Evolutionary conservation across 1,140 invertebrate species (phyloP).

Genomic region (Leptonema lineaticorne): DNA sequence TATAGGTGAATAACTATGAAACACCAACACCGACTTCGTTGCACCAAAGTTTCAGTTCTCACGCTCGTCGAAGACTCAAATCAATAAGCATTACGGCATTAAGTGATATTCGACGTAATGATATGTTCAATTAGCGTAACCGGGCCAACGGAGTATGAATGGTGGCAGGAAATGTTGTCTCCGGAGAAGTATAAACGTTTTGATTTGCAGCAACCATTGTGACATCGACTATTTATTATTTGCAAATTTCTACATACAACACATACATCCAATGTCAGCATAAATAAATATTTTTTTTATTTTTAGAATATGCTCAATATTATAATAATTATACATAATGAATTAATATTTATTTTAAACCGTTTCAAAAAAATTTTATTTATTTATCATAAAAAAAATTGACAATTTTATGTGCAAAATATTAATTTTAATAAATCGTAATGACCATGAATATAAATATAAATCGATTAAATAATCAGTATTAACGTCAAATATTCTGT

Average conservation of each 20-base stretch:
- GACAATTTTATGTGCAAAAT: too few species aligned
- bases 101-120: slow-evolving; percentile 19
- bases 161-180: slow-evolving; percentile 14
- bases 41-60: neutral
- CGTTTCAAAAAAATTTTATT: too few species aligned
- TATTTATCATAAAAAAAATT: too few species aligned
- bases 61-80: neutral
- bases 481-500: too few species aligned
- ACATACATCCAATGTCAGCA: neutral
- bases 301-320: neutral
- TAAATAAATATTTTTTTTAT: neutral
- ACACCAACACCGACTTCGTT: too few species aligned
- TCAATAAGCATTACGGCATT: slow-evolving; percentile 20
- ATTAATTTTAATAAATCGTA: too few species aligned
- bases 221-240: neutral
- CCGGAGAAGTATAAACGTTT: neutral
- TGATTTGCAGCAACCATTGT: slow-evolving; percentile 7
- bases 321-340: too few species aligned
- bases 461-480: too few species aligned
- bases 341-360: too few species aligned
- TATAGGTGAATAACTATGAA: too few species aligned
- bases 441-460: too few species aligned
- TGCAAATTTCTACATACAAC: neutral
- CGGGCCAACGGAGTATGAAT: slow-evolving; percentile 21
- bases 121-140: slow-evolving; percentile 3